Conservation (phyloP, 2,888 invertebrate species). For the Dryocosmus kuriphilus region DNA sequence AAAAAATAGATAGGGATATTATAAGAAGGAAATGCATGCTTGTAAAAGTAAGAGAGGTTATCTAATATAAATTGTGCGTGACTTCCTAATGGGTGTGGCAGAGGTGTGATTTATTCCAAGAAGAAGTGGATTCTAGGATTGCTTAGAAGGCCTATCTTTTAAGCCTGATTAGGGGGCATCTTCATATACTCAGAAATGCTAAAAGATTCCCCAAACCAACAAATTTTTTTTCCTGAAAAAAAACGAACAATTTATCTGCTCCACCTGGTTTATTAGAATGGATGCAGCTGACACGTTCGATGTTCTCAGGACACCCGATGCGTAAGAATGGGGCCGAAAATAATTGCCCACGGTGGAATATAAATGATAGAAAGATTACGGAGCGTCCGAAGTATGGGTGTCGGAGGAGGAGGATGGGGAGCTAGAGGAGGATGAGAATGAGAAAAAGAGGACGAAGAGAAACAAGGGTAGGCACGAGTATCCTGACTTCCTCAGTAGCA, state of each 20-base stretch:
- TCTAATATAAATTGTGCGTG: too few species aligned
- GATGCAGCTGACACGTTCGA: slow-evolving; percentile 26
- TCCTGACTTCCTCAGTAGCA: slow-evolving; percentile 55
- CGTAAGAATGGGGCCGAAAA: slow-evolving; percentile 60
- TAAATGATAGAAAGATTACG: slow-evolving; percentile 73
- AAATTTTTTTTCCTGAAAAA: background rate
- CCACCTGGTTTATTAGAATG: background rate
- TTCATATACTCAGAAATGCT: too few species aligned
- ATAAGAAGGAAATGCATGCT: too few species aligned
- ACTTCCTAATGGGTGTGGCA: too few species aligned
- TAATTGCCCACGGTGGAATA: slow-evolving; percentile 74
- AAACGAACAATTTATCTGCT: background rate
- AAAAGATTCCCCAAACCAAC: too few species aligned
- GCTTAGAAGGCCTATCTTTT: too few species aligned
- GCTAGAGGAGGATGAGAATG: slow-evolving; percentile 48
- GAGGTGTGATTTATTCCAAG: too few species aligned
- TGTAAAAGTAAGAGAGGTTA: too few species aligned
- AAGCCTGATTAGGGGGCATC: too few species aligned
- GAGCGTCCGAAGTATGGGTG: slow-evolving; percentile 54
- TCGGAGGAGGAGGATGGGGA: slow-evolving; percentile 40
- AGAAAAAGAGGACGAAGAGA: slow-evolving; percentile 39
- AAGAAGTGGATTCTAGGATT: too few species aligned
- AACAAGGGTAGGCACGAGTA: slow-evolving; percentile 36
- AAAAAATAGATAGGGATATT: too few species aligned
- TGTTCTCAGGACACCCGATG: slow-evolving; percentile 48